Evolutionary conservation across 2,113 vertebrate genomes (phyloP), one percentile per base, ranked within the genome.

Genomic region (Thalassoma bifasciatum): DNA sequence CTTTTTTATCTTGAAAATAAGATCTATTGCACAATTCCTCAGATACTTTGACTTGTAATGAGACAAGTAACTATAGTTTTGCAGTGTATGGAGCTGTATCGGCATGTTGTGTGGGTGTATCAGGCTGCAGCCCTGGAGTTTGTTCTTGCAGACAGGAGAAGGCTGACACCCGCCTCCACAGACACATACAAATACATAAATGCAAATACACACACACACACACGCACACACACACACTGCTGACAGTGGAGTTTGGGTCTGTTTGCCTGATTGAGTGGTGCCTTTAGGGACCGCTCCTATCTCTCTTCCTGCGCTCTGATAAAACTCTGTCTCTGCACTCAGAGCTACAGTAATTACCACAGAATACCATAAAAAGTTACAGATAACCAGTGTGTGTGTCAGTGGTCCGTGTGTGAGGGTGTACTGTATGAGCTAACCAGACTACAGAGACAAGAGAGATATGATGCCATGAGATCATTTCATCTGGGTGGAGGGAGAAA

Each of bases 81-180:
- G 30, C 30, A 30, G 30, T 30, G 30, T 81, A 82, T 82, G 77
- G 81, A 5, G 72, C 12, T 77, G 85, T 87, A 88, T 83, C 49
- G 22, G 71, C 81, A 70, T 85, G 79, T 85, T 91, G 67, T 94
- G 93, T 86, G 89, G 89, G 92, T 92, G 95, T 96, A 97, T 97
- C 96, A 91, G 87, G 37, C 90, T 60, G 5, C 19, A 72, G 91
- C 80, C 46, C 91, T 90, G 90, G 90, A 89, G 84, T 90, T 78
- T 88, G 87, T 87, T 82, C 80, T 47, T 70, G 46, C 11, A 60
- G 84, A 88, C 77, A 77, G 51, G 77, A 72, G 61, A 0, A 23
- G 23, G 19, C 79, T 76, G 49, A 82, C 65, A 72, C 21, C 58
- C 63, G 56, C 8, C 40, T 59, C 52, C 38, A 50, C 76, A 6